A percentile compares a stretch with the other conserved stretches of the same genome.
Conservation (phyloP, 2,113 vertebrate genomes). For the Python bivittatus region DNA sequence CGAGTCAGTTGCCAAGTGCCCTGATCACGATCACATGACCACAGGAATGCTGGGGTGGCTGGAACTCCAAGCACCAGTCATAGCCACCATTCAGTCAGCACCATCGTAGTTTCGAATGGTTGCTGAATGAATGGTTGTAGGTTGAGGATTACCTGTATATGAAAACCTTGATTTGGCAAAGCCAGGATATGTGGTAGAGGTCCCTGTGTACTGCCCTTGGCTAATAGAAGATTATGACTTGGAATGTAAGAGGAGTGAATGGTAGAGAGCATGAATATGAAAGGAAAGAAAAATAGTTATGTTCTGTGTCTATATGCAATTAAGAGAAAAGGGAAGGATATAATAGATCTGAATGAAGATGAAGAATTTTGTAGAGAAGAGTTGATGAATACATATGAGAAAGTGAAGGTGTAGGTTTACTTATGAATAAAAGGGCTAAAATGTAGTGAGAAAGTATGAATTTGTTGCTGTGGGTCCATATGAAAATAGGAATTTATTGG, state of each 20-base stretch:
- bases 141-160: background rate
- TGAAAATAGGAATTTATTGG: background rate
- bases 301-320: background rate
- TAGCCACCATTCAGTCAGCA: background rate
- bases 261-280: background rate
- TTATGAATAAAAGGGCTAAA: background rate
- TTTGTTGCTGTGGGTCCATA: background rate
- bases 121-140: background rate
- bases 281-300: background rate
- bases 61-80: background rate
- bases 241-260: background rate
- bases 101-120: background rate
- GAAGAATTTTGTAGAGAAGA: background rate
- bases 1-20: background rate
- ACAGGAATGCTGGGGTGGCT: background rate
- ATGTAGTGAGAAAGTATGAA: background rate
- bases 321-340: background rate
- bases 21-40: background rate
- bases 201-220: background rate
- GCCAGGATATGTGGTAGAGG: background rate
- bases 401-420: background rate
- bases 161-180: background rate
- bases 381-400: background rate
- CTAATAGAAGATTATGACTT: background rate
- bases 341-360: background rate